These are phyloP conservation scores for Syrmaticus mikado DNA, from an alignment of 2,113 vertebrate species.

Conservation along the genomic window DNA sequence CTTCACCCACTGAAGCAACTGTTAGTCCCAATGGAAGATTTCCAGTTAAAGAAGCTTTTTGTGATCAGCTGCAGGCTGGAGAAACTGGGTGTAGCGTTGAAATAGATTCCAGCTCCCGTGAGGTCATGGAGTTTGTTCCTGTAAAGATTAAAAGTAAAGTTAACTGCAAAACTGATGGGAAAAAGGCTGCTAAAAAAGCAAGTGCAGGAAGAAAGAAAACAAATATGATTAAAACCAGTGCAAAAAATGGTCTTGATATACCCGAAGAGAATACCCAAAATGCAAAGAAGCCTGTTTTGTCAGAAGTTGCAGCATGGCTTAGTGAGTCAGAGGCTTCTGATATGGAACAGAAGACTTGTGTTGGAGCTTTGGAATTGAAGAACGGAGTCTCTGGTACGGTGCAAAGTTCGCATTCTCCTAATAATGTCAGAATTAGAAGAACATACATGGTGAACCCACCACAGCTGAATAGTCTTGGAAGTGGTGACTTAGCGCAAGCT, in stretches of 20 bases:
- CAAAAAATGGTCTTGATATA: neutral
- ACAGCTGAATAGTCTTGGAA: neutral
- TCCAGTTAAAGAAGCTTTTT: neutral
- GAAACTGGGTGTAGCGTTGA: neutral
- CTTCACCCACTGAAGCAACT: neutral
- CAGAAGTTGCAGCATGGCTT: neutral
- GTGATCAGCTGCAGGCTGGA: conserved; percentile 13
- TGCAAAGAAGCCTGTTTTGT: neutral
- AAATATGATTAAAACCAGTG: neutral
- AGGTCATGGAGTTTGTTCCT: conserved; percentile 2
- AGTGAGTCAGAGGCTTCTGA: neutral
- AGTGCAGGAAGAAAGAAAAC: neutral
- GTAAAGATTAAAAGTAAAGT: conserved; percentile 31
- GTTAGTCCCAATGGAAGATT: neutral
- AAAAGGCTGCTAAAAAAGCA: neutral
- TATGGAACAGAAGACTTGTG: neutral
- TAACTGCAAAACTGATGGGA: conserved; percentile 7
- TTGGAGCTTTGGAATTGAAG: neutral
- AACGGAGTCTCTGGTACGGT: neutral
- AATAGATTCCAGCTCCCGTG: neutral
- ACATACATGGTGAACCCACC: neutral
- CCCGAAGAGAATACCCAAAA: neutral
- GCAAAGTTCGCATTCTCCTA: neutral
- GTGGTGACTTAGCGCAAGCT: neutral
- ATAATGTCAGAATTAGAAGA: neutral